phyloP scores from a whole-genome alignment of 2,113 vertebrate species.

The Chlorodrepanis virens region DNA sequence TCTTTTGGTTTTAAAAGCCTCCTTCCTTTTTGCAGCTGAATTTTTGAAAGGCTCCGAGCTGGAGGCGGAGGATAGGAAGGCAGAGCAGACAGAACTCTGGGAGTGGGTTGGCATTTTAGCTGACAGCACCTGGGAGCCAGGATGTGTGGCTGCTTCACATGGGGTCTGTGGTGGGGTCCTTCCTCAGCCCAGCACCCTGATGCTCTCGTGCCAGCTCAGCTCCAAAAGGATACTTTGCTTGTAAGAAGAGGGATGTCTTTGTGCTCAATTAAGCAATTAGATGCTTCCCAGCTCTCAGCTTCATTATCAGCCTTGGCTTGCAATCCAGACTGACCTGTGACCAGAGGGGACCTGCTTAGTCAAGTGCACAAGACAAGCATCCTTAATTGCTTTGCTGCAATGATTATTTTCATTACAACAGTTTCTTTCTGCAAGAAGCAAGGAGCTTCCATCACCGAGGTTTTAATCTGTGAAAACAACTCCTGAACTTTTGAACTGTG shows the following conservation, averaged over 20 bases:
- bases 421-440: neutral
- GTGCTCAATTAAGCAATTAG: conserved; percentile 16
- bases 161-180: neutral
- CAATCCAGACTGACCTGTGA: conserved; percentile 17
- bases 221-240: neutral
- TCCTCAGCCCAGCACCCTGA: neutral
- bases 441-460: neutral
- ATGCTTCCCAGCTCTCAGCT: neutral
- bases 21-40: neutral
- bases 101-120: neutral
- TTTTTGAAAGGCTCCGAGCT: neutral
- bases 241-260: neutral
- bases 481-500: conserved; percentile 2
- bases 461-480: conserved; percentile 24
- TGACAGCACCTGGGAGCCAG: neutral
- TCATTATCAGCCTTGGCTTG: neutral
- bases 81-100: neutral
- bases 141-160: neutral
- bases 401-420: neutral
- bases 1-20: neutral
- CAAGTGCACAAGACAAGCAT: neutral
- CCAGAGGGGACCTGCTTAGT: neutral
- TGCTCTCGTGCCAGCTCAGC: neutral
- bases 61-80: neutral
- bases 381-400: conserved; percentile 15